Conservation (phyloP, 2,797 vertebrate species). For the Acanthiza pusilla region DNA sequence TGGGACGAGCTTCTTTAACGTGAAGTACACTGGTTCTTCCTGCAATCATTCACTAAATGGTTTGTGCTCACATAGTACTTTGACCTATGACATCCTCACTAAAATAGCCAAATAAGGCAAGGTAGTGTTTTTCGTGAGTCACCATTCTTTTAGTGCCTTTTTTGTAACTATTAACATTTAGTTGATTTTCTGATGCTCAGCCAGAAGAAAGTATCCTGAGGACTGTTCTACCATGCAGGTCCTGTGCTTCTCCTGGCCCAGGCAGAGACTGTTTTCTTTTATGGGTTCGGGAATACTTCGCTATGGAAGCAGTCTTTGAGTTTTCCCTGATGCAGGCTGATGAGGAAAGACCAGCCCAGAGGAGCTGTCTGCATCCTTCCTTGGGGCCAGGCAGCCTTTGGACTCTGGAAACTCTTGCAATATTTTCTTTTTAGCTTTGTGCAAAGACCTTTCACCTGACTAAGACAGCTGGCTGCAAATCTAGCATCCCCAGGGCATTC, state of each 20-base stretch:
- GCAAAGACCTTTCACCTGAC: conserved; percentile 52
- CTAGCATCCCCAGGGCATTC: conserved; percentile 21
- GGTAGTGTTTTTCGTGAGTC: conserved; percentile 18
- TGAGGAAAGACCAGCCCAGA: conserved; percentile 17
- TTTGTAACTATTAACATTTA: not conserved
- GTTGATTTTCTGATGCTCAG: not conserved
- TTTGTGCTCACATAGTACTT: conserved; percentile 43
- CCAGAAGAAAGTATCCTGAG: not conserved
- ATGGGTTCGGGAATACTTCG: not conserved
- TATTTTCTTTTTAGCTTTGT: conserved; percentile 56
- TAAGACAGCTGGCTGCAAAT: conserved; percentile 15
- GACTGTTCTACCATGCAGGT: not conserved
- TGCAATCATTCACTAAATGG: conserved; percentile 47
- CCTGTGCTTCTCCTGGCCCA: not conserved
- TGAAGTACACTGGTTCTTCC: not conserved
- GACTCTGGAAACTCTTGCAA: conserved; percentile 34
- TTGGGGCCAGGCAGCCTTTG: conserved; percentile 30
- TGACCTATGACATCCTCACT: conserved; percentile 45
- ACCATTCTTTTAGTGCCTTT: not conserved
- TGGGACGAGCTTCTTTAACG: not conserved
- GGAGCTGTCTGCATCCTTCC: conserved; percentile 33
- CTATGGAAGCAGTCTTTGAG: conserved; percentile 9
- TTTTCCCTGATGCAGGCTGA: not conserved
- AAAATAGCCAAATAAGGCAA: conserved; percentile 34
- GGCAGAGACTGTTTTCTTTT: not conserved